phyloP scores from a whole-genome alignment of 2,888 invertebrate species.

The Macrophya annulata region DNA sequence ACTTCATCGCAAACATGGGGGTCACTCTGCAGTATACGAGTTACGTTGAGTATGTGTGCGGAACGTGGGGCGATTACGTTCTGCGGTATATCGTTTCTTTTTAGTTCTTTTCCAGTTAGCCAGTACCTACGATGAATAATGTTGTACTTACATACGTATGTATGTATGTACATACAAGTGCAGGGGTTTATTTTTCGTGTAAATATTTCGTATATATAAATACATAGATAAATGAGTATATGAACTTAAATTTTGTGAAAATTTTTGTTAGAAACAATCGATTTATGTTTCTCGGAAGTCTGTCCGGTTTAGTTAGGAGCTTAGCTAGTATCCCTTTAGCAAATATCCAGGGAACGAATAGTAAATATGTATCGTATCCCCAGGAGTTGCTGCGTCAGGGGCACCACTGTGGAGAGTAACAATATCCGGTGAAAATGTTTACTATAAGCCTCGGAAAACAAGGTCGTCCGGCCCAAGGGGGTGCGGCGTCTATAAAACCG shows the following conservation, averaged over 20 bases:
- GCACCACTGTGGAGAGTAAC: slow-evolving; percentile 19
- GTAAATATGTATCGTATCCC: slow-evolving; percentile 17
- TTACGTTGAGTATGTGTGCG: slow-evolving; percentile 27
- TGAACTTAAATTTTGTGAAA: too few species aligned
- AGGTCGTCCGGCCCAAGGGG: slow-evolving; percentile 15
- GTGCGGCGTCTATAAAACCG: slow-evolving; percentile 37
- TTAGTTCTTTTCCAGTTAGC: not conserved
- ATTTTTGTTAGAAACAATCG: not conserved
- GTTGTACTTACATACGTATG: not conserved
- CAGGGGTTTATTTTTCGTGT: not conserved
- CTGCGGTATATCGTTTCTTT: slow-evolving; percentile 37
- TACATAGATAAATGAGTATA: too few species aligned
- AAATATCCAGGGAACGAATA: slow-evolving; percentile 6
- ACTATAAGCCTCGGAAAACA: slow-evolving; percentile 33
- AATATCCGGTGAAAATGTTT: slow-evolving; percentile 50
- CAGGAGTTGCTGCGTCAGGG: slow-evolving; percentile 4
- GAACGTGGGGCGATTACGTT: slow-evolving; percentile 32
- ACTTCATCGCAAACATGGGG: not conserved
- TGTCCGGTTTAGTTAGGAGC: not conserved
- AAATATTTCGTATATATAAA: not conserved
- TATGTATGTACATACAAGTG: not conserved
- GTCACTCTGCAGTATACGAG: slow-evolving; percentile 1
- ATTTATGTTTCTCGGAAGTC: not conserved
- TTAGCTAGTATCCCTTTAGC: not conserved
- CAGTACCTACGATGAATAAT: not conserved